phyloP scores from a whole-genome alignment of 2,888 invertebrate species.

The Drosophila parthenogenetica region DNA sequence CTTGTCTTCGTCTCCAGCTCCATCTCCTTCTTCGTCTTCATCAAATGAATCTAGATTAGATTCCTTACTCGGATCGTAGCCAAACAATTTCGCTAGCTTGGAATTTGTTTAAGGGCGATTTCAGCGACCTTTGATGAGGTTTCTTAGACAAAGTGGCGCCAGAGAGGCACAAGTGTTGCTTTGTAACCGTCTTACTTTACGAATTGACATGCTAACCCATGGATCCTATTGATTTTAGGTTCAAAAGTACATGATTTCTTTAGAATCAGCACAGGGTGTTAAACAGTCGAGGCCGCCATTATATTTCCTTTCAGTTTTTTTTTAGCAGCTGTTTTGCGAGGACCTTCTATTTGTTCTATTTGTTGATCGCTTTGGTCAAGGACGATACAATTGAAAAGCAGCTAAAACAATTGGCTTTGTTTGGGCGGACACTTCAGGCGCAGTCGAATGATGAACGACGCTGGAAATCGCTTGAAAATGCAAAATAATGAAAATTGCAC shows the following conservation, averaged over 20 bases:
- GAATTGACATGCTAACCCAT: too few species aligned
- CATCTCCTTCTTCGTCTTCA: too few species aligned
- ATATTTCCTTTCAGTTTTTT: neutral
- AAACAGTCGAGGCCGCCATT: neutral
- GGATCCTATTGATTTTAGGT: too few species aligned
- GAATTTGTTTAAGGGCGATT: too few species aligned
- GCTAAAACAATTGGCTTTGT: constrained; percentile 52
- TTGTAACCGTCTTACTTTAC: too few species aligned
- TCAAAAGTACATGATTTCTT: too few species aligned
- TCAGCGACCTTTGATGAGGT: too few species aligned
- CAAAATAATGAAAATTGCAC: constrained; percentile 4
- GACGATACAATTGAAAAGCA: constrained; percentile 35
- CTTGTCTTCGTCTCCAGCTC: constrained; percentile 9
- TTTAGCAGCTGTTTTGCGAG: neutral
- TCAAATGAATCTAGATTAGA: too few species aligned
- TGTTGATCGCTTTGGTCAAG: constrained; percentile 42
- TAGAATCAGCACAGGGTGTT: neutral
- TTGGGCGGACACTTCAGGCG: constrained; percentile 34
- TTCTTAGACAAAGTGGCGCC: too few species aligned
- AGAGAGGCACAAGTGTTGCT: too few species aligned
- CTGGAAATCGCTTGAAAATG: neutral
- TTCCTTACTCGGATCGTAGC: too few species aligned
- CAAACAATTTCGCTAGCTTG: too few species aligned
- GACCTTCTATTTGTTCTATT: neutral
- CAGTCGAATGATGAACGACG: constrained; percentile 1